Base-by-base conservation (phyloP, 2,113 vertebrate genomes). In the Heptranchias perlo region DNA sequence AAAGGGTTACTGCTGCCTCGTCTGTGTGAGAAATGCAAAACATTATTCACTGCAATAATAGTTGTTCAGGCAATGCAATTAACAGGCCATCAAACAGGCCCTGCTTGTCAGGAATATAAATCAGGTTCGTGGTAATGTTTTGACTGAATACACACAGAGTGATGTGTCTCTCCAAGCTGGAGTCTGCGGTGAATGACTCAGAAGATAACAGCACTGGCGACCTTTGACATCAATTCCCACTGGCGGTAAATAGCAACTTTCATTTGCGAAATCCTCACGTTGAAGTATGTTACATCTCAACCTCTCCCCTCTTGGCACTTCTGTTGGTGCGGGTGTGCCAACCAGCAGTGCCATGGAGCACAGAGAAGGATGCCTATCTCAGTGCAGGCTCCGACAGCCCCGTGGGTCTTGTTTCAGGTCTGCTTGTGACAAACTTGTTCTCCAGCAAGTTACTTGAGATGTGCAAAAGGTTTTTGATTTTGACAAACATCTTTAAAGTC, bases 21-120 rank as follows among this genome's bases (percentile, higher is more conserved):
- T n/a, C 58, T 23, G 39, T 21, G 44, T 18, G 64, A 69, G 64
- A 95, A 35, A 95, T 69, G 64, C 94, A 95, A 16, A 47, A 31
- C 94, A 95, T 95, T 95, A 95, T 44, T 95, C 65, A 52, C 13
- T 69, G 64, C 65, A 52, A 49, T 35, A 95, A 52, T 65, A 95
- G 94, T 95, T 95, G 94, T 35, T 95, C 64, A 69, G 94, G 44
- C 64, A 95, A 52, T 69, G 94, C 94, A 95, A 95, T 95, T 95
- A 95, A 95, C 94, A 95, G 94, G 25, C 64, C 94, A 95, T 67
- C 94, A 95, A 52, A 28, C 94, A 35, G 94, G 65, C 4, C 44
- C 4, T 28, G 49, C 64, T n/a, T 49, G 94, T 49, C 44, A 69
- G 94, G 94, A 95, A 95, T 95, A 69, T 95, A 73, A 95, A 95